Evolutionary conservation across 2,797 vertebrate species (phyloP), one percentile per base, ranked within the genome.

Genomic region (Sebastolobus alascanus): DNA sequence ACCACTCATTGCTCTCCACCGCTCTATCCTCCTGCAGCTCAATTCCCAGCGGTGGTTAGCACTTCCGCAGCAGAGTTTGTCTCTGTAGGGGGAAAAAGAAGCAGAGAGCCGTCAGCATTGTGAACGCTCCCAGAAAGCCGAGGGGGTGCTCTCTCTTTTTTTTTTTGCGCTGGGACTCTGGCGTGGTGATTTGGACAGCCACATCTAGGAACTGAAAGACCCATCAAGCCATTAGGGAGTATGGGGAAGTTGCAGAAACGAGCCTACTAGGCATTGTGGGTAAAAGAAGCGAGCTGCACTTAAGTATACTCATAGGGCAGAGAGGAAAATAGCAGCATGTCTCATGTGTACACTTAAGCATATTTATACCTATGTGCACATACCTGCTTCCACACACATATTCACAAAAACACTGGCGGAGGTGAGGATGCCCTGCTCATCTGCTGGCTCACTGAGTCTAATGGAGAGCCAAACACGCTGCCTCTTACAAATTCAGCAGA

Each of bases 1-100:
- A 88, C 90, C 86, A 82, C 88, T 91, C 92, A 87, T 89, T 82
- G 83, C 83, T 90, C 77, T 85, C 69, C 78, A 69, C 69, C 25
- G 40, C 88, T 87, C 63, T 46, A 37, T 87, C 59, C 83, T 87
- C 68, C 71, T 80, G 86, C 86, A 82, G 86, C 73, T 86, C 77
- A 64, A 85, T 84, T 87, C 90, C 90, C 90, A 85, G 50, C 2
- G 59, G 83, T 86, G 82, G 80, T 86, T 90, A 73, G 63, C 64
- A 75, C 84, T 90, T 89, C 86, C n/a, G 56, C 79, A 73, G 77
- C 73, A 76, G 73, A 87, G 79, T 84, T 87, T 80, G 79, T 88
- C 80, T 90, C 79, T 63, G 63, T 54, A 40, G 72, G 84, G n/a
- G 80, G 25, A 25, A 68, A 77, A 83, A 79, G 69, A 74, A 68